These are phyloP conservation scores for Pteropus rufus DNA, from an alignment of 2,797 vertebrate genomes.

Conservation along the genomic window DNA sequence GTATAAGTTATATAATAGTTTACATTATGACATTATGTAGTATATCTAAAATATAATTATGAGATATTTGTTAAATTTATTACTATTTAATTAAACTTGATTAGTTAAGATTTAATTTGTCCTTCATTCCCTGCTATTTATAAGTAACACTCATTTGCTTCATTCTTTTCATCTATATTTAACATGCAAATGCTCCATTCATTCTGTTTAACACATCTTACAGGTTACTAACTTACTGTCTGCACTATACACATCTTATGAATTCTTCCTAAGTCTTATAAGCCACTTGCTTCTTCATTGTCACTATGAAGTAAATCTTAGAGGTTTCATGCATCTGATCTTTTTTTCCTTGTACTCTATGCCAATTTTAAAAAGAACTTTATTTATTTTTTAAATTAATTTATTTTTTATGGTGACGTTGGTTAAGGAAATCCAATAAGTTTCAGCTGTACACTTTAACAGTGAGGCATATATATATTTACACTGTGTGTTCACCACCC, in stretches of 20 bases:
- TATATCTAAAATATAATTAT: background rate
- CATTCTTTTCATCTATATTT: background rate
- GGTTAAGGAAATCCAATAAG: too few species aligned
- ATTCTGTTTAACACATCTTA: background rate
- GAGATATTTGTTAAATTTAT: background rate
- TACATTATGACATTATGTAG: background rate
- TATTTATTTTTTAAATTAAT: too few species aligned
- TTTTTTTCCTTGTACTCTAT: background rate
- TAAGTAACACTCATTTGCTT: background rate
- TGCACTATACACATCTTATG: background rate
- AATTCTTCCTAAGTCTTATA: background rate
- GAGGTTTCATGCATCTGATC: background rate
- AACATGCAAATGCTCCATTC: background rate
- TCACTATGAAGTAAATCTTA: background rate
- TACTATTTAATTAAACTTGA: background rate
- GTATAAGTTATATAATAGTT: background rate
- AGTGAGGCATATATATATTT: too few species aligned
- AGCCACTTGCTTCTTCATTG: background rate
- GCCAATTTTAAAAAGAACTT: background rate
- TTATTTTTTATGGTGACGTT: too few species aligned
- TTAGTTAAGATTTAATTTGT: slow-evolving; percentile 5
- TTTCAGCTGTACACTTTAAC: too few species aligned
- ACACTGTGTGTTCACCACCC: too few species aligned
- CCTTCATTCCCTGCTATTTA: background rate
- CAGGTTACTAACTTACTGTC: background rate